Evolutionary conservation across 1,140 invertebrate species (phyloP), one percentile per base, ranked within the genome.

Genomic region (Aphis gossypii): DNA sequence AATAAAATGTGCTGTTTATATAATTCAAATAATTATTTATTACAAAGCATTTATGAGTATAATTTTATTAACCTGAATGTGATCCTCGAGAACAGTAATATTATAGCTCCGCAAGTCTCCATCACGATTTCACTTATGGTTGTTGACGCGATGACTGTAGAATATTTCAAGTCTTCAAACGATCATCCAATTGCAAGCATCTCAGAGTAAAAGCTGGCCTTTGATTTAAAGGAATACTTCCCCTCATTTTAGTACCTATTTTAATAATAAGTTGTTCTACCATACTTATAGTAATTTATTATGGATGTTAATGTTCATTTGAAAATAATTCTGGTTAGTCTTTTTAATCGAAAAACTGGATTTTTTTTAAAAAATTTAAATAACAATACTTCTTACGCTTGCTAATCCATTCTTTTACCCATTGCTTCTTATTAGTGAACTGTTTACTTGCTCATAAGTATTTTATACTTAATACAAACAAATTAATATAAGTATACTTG

Each of bases 71-170:
- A 68, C 90, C 90, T 68, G 21, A 60, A 91, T 76, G 21, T 7
- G 54, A 91, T 91, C 54, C 60, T 91, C 68, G 35, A 91, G 90
- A 68, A 91, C 90, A 46, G 35, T 76, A 76, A n/a, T n/a, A 91
- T 41, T 30, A 91, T 60, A 54, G 90, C 54, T 41, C 41, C 5
- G 1, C 90, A 91, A 0, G 44, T 82, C n/a, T 92, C 90, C 38
- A 76, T 68, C 30, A 92, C 90, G 38, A 92, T 92, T 46, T 76
- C 30, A 46, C 56, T 46, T 44, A 76, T 92, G 56, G 18, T 68
- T 48, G 23, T 92, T 82, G 38, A 38, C 3, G 90, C 30, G 3
- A 92, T 82, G 30, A 76, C 44, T 46, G 68, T 9, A 76, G 68
- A 82, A 82, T 76, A 92, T 82, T 68, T 76, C 38, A 92, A 82